Base-by-base conservation (phyloP, 2,888 invertebrate species). In the Quadroppia sp. region DNA sequence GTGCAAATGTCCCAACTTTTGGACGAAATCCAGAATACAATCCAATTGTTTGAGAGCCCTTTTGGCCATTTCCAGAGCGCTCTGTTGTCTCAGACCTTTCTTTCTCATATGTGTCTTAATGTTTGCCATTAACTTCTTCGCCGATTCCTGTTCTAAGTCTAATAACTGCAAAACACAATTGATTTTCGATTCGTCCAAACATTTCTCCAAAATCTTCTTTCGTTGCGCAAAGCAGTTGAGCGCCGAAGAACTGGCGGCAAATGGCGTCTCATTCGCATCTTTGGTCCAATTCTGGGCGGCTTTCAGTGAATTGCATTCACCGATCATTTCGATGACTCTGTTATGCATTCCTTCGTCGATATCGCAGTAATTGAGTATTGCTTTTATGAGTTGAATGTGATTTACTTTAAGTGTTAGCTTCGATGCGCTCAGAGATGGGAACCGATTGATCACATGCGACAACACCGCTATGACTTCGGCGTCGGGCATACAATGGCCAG, bases 401-500 rank as follows among this genome's bases (percentile, higher is more conserved):
- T 92, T 94, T 75, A 94, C 88, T 53, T 88, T 86, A 45, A 87
- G 87, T 74, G 86, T 85, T 1, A 89, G 81, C 6, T 85, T 84
- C 13, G 32, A 56, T 64, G 48, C 48, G 25, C 53, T 64, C 64
- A 74, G 28, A 15, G 40, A 20, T 0, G 89, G 88, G 77, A 91
- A 85, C 80, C 89, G 88, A 73, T 86, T 86, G 59, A 90, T 85
- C 59, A 91, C 87, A 82, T 92, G 89, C 81, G 88, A 88, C 0
- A 90, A 88, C 0, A 93, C 87, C 0, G 88, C 88, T 13, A 96
- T 83, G 0, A 94, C 82, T 81, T 97, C 96, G 0, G 93, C 92
- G 80, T 96, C 95, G 0, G 90, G 86, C 83, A 93, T 67, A 36
- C 64, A 45, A 25, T 75, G 72, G 32, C 40, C 42, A 2, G 20